Base-by-base conservation (phyloP, 2,888 invertebrate species). In the Megamerina dolium region DNA sequence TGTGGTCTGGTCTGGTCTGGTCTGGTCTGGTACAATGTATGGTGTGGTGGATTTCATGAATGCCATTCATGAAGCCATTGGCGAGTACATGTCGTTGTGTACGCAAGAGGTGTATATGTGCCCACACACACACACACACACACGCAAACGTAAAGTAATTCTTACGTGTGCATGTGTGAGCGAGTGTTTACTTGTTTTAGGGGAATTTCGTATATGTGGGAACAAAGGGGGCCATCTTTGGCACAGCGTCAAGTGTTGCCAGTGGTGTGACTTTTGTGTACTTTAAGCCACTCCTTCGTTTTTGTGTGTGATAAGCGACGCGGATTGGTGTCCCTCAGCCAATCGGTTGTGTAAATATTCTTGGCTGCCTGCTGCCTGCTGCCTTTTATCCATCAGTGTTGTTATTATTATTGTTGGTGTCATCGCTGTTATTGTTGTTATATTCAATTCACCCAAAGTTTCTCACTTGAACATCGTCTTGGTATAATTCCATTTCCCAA, bases 261-360 rank as follows among this genome's bases (percentile, higher is more conserved):
- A 54, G 55, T 62, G 60, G 66, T 68, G 68, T 68, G 68, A 68
- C 65, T 63, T 66, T 65, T 68, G 68, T 68, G 65, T 66, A 66
- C 66, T 64, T 60, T 68, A 67, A 65, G 68, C 68, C 68, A 68
- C 68, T 68, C 68, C 68, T 68, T 65, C 51, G 46, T 43, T 51
- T 52, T 54, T 51, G 56, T 57, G 57, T 56, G 56, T 54, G 57
- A 57, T 57, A 59, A 58, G 60, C 60, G 60, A 59, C 59, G 61
- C 61, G 59, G 63, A 63, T 64, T 64, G 63, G 60, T 60, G 60
- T 61, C 62, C 59, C 60, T 66, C 64, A 66, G 64, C 70, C 70
- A 70, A 70, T 70, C 69, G 65, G 59, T 64, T 66, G 64, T 63
- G 70, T 63, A 69, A 70, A 69, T 64, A 68, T 59, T 8, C 23